Base-by-base conservation (phyloP, 1,140 invertebrate genomes). In the Pectinophora gossypiella region DNA sequence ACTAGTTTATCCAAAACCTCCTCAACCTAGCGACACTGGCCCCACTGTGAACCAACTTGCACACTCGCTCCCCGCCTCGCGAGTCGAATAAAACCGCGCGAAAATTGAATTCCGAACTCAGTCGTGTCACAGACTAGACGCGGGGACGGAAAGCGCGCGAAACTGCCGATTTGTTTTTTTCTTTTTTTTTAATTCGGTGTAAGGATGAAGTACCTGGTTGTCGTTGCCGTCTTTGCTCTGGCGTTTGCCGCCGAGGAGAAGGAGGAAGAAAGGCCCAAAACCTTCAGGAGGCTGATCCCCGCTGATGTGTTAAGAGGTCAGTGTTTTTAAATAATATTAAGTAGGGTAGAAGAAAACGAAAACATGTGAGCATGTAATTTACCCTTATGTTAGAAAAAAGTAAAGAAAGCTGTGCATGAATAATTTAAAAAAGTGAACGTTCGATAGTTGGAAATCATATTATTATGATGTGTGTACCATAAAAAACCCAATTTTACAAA, bases 291-390 rank as follows among this genome's bases (percentile, higher is more conserved):
- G 50, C 84, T 96, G 36, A 96, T 96, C 59, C 95, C 94, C 10
- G 95, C 95, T 68, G 95, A 96, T 83, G 93, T 95, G 27, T 90
- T 96, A 48, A 92, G 95, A 92, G 95, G 95, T 87, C 68, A 73
- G 81, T 86, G 68, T 12, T 36, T 2, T 23, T 10, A 23, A 23
- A 23, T 5, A n/a, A n/a, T n/a, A n/a, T n/a, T n/a, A n/a, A n/a
- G n/a, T n/a, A n/a, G n/a, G n/a, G n/a, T n/a, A n/a, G n/a, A n/a
- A n/a, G n/a, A n/a, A n/a, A n/a, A n/a, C n/a, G n/a, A n/a, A n/a
- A n/a, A n/a, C n/a, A n/a, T n/a, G n/a, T n/a, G n/a, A n/a, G n/a
- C n/a, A n/a, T n/a, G n/a, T n/a, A n/a, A n/a, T n/a, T n/a, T n/a
- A n/a, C n/a, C n/a, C n/a, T n/a, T n/a, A n/a, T n/a, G n/a, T n/a